These are phyloP conservation scores for Burhinus bistriatus DNA, from an alignment of 2,113 vertebrate genomes.

Conservation along the genomic window DNA sequence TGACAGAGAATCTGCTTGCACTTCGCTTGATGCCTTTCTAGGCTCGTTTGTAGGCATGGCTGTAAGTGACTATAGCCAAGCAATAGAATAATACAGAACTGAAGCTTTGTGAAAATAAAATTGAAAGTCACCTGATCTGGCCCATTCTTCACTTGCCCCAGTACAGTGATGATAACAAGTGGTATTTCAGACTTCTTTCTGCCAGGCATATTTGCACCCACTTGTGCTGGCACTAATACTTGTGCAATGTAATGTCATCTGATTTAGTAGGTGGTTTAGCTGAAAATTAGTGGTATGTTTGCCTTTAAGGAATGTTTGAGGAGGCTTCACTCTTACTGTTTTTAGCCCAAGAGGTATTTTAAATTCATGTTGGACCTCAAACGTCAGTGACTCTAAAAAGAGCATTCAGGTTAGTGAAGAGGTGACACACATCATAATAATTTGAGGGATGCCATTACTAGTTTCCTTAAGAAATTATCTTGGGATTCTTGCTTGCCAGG, in stretches of 20 bases:
- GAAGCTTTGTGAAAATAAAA: not conserved
- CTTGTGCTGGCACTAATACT: not conserved
- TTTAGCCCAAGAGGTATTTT: not conserved
- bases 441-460: not conserved
- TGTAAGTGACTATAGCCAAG: not conserved
- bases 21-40: not conserved
- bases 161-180: not conserved
- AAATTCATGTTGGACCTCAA: not conserved
- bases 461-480: not conserved
- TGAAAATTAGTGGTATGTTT: not conserved
- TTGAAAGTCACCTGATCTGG: not conserved
- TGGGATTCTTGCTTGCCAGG: not conserved
- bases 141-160: not conserved
- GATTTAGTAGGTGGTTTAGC: not conserved
- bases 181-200: not conserved
- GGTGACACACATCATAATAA: not conserved
- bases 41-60: not conserved
- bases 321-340: not conserved
- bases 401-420: constrained; percentile 45
- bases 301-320: not conserved
- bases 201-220: not conserved
- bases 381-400: constrained; percentile 33
- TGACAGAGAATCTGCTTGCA: not conserved
- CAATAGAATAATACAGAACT: not conserved
- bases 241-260: not conserved